Evolutionary conservation across 2,888 invertebrate genomes (phyloP).

Genomic region (Homarus gammarus): DNA sequence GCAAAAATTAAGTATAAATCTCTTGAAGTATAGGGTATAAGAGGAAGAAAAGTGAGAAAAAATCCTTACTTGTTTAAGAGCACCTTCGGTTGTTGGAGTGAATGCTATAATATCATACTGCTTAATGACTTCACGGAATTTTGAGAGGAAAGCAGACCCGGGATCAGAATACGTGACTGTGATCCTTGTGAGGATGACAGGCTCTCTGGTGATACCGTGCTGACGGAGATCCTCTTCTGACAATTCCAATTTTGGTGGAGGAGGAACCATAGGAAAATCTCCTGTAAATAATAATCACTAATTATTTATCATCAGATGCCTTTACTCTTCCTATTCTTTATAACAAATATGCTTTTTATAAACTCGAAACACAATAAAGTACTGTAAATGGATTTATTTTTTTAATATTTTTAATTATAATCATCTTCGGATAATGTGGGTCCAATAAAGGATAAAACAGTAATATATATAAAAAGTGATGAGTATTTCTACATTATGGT

Average conservation of each 20-base stretch:
- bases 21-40: not conserved
- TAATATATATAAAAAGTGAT: no score
- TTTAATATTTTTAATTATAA: no score
- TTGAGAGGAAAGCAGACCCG: slow-evolving; percentile 61
- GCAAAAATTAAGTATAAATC: not conserved
- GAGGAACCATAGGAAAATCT: slow-evolving; percentile 49
- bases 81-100: slow-evolving; percentile 62
- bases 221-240: slow-evolving; percentile 55
- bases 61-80: slow-evolving; percentile 62
- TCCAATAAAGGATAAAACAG: no score
- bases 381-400: no score
- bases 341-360: no score
- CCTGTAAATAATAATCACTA: slow-evolving; percentile 28
- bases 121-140: slow-evolving; percentile 55
- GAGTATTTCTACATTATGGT: no score
- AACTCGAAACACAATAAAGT: no score
- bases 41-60: no score
- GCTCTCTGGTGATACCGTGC: slow-evolving; percentile 52
- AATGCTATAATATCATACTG: slow-evolving; percentile 72
- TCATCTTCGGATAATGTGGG: no score
- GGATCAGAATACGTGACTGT: slow-evolving; percentile 64
- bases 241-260: slow-evolving; percentile 44
- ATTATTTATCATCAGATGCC: no score
- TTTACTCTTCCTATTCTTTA: no score
- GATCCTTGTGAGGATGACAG: slow-evolving; percentile 64